Evolutionary conservation across 2,113 vertebrate species (phyloP).

Genomic region (Sakesphorus luctuosus): DNA sequence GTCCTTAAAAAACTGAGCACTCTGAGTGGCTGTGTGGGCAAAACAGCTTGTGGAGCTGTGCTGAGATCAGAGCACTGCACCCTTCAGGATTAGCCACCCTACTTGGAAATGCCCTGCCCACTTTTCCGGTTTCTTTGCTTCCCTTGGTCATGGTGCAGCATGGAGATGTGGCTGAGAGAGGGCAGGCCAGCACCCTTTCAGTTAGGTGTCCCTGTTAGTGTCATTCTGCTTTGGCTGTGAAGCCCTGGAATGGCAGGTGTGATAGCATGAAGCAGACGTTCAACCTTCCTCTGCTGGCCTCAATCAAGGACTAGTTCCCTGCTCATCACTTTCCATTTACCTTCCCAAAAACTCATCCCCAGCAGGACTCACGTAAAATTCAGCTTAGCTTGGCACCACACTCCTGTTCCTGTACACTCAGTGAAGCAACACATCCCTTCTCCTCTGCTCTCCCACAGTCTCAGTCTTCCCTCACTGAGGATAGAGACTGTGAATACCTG

Average conservation of each 20-base stretch:
- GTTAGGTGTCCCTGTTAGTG: background rate
- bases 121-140: background rate
- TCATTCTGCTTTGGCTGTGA: background rate
- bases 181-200: background rate
- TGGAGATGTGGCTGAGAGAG: background rate
- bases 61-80: background rate
- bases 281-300: background rate
- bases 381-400: background rate
- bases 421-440: background rate
- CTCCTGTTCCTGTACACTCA: background rate
- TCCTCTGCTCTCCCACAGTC: background rate
- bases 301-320: background rate
- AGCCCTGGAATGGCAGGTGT: background rate
- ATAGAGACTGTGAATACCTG: background rate
- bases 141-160: background rate
- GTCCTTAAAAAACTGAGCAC: background rate
- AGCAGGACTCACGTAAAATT: background rate
- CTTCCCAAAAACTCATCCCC: background rate
- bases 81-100: background rate
- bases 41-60: background rate
- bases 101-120: background rate
- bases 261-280: background rate
- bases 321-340: background rate
- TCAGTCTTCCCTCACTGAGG: background rate
- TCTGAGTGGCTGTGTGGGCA: accelerated